phyloP scores from a whole-genome alignment of 2,888 invertebrate genomes.

The Norana najaformis region DNA sequence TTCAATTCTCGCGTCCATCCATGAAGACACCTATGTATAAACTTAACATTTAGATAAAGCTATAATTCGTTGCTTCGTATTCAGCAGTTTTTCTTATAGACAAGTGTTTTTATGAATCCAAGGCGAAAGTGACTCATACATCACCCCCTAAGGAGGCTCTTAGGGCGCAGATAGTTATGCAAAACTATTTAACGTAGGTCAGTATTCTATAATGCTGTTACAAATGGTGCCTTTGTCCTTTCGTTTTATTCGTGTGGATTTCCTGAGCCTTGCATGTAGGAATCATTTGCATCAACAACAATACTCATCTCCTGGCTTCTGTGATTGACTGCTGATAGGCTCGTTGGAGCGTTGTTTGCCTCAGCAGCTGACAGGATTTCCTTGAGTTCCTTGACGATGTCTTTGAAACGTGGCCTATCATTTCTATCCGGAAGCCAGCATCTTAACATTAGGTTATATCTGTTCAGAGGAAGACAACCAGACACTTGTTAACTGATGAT shows the following conservation, averaged over 20 bases:
- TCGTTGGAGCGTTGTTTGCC: not conserved
- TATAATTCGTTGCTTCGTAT: not conserved
- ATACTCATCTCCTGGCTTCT: not conserved
- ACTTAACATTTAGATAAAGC: not conserved
- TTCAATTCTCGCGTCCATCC: no score
- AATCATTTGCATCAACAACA: not conserved
- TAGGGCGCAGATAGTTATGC: no score
- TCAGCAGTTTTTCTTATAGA: not conserved
- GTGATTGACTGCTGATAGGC: not conserved
- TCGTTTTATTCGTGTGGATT: not conserved
- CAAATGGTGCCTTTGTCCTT: no score
- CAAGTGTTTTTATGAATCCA: not conserved
- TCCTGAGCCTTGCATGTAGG: not conserved
- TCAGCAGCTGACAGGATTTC: not conserved
- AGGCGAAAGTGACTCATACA: not conserved
- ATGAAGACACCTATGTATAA: not conserved
- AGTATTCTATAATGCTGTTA: no score
- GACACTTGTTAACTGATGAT: not conserved
- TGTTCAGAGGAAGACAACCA: not conserved
- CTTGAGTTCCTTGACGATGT: constrained; percentile 15
- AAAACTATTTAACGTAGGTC: no score
- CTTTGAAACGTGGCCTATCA: not conserved
- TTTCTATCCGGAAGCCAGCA: not conserved
- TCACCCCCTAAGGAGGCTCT: no score
- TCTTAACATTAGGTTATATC: not conserved